Evolutionary conservation across 2,888 invertebrate genomes (phyloP), one percentile per base, ranked within the genome.

Genomic region (Drosophila kuntzei): DNA sequence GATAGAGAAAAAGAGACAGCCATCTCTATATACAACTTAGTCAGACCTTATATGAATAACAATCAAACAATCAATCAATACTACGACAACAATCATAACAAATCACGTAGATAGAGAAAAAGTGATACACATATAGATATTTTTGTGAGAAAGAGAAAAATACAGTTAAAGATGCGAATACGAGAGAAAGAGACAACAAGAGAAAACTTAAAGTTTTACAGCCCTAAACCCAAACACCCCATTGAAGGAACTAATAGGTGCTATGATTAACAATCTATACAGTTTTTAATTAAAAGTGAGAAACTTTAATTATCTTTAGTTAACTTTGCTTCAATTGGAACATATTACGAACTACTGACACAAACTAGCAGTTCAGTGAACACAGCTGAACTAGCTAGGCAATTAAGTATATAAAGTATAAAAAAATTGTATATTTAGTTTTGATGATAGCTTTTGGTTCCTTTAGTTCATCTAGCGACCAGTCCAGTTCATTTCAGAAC

Each of bases 21-120:
- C 22, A 22, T 9, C 32, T 39, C 39, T 12, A 32, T 14, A 2
- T 37, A 29, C 5, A 20, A 14, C 25, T 6, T 39, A 71, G 50
- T 32, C 65, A 71, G 37, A 46, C 41, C 59, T 36, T 32, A 43
- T 22, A 70, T 11, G 11, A 20, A 27, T 16, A 50, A 32, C 20
- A 69, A 34, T 36, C 47, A 29, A 27, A 51, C 50, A 51, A 58
- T 51, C 46, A 51, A 32, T 63, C 44, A 41, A 65, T 18, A 53
- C 60, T 73, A 72, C 69, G 59, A 70, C 57, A 68, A 70, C 49
- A 60, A 37, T 60, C 61, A 60, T 37, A 55, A 47, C 46, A 51
- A 47, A 44, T 43, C 32, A 43, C 41, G 32, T 37, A 36, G 50
- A 49, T 36, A 37, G 27, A 72, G 29, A 39, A 27, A 50, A 43